Base-by-base conservation (phyloP, 1,140 invertebrate species). In the Heliconius melpomene region DNA sequence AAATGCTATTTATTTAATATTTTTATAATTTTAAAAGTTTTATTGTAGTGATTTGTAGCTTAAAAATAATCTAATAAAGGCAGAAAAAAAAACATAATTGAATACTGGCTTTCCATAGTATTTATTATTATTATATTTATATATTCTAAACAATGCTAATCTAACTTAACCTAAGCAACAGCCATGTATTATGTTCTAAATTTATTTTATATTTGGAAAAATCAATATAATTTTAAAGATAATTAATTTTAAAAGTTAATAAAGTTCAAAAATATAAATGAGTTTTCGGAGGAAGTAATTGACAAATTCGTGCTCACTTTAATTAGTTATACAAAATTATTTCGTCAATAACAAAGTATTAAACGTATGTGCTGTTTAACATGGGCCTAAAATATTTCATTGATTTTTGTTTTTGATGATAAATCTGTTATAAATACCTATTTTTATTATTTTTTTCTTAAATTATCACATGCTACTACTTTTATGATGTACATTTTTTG, bases 211-310 rank as follows among this genome's bases (percentile, higher is more conserved):
- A 26, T 66, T 3, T 29, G 13, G 29, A 26, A 66, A 29, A 26
- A 66, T 60, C 54, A 29, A 13, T 66, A 66, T 13, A 66, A 66
- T 66, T 66, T 16, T 29, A 16, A 29, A 3, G n/a, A 11, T 8
- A 16, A 66, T 66, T 66, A 66, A 66, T 66, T 66, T 66, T 13
- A 26, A 66, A 66, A 29, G 60, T 29, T 29, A 60, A 60, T 60
- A 29, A 66, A 66, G 60, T 66, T 66, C 60, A 66, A 66, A 66
- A 66, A 66, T 66, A 26, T 66, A 16, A 66, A 66, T 29, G 60
- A 66, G 60, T 66, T 66, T 66, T 29, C 13, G 11, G 13, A 9
- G 60, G 60, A 66, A 66, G 60, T 66, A 66, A 26, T 66, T 16
- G 23, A 66, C 26, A 66, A 29, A 11, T 66, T 29, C 23, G 23